Base-by-base conservation (phyloP, 37 sponge, comb jelly and placozoan genomes). In the Halichondria panicea region DNA sequence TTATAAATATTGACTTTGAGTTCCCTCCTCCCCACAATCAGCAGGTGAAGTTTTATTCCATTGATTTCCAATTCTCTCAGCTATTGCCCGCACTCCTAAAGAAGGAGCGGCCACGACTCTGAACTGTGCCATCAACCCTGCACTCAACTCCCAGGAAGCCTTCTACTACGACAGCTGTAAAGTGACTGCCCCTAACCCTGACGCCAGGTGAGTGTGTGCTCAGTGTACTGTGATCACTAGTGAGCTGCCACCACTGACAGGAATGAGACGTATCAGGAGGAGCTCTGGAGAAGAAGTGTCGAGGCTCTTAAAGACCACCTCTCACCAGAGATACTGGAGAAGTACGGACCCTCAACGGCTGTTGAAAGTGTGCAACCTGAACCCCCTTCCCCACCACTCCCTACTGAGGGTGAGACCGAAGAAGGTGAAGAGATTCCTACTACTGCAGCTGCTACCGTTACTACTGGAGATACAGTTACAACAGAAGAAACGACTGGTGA, bases 111-210 rank as follows among this genome's bases (percentile, higher is more conserved):
- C 72, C 63, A 87, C 87, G 33, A 79, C 80, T 21, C 44, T 91
- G 35, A 91, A 91, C 63, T 86, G 87, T 73, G 88, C 92, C 43
- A 84, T 79, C 15, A 87, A 91, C 46, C 87, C 92, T 0, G 70
- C 56, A 19, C 80, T 91, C 36, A 91, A 91, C 53, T 77, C 67
- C 15, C 67, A 79, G 62, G 59, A 82, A n/a, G 66, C 50, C 30
- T 22, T 59, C 34, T 87, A 91, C 77, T 91, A 83, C 36, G 68
- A 74, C 56, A 76, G 67, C 63, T 83, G 89, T 43, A 74, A 40
- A 64, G 61, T 57, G 2, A 62, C 31, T 15, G 21, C 19, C 1
- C 41, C 87, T 30, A 68, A 52, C 27, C 46, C 30, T 53, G 55
- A 38, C 34, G 43, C 86, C 35, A 78, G 63, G 86, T 84, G 19